Conservation (phyloP, 2,113 vertebrate species). For the Passer domesticus region DNA sequence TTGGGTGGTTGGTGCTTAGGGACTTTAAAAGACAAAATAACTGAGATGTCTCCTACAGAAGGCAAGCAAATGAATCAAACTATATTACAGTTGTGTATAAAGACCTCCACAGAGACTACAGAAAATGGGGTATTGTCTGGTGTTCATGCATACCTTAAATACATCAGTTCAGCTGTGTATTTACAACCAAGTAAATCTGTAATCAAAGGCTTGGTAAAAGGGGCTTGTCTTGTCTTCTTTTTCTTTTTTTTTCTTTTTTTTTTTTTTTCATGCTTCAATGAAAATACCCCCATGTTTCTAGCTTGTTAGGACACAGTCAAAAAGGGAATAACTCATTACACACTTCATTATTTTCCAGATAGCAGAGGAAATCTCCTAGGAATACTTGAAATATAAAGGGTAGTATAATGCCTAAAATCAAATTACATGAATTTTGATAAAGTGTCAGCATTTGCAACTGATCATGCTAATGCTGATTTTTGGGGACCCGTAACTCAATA, state of each 20-base stretch:
- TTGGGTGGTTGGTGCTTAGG: not conserved
- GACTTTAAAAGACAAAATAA: not conserved
- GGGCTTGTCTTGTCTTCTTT: not conserved
- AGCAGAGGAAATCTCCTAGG: slow-evolving; percentile 31
- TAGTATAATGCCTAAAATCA: not conserved
- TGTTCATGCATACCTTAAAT: not conserved
- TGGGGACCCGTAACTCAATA: not conserved
- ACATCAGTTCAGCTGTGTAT: not conserved
- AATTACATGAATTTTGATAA: slow-evolving; percentile 36
- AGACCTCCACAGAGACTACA: not conserved
- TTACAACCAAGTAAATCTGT: not conserved
- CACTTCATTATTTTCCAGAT: slow-evolving; percentile 53
- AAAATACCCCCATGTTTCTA: not conserved
- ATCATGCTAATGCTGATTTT: slow-evolving; percentile 2
- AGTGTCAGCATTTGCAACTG: not conserved
- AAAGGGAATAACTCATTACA: slow-evolving; percentile 40
- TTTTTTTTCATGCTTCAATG: not conserved
- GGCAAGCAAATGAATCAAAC: not conserved
- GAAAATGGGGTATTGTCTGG: not conserved
- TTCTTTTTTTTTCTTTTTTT: too few species aligned
- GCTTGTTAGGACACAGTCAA: not conserved
- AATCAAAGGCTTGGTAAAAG: not conserved
- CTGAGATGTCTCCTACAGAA: not conserved
- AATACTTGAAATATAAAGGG: slow-evolving; percentile 19
- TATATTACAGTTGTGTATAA: not conserved